These are phyloP conservation scores for Drosophila mayri DNA, from an alignment of 1,140 invertebrate genomes.

Conservation along the genomic window DNA sequence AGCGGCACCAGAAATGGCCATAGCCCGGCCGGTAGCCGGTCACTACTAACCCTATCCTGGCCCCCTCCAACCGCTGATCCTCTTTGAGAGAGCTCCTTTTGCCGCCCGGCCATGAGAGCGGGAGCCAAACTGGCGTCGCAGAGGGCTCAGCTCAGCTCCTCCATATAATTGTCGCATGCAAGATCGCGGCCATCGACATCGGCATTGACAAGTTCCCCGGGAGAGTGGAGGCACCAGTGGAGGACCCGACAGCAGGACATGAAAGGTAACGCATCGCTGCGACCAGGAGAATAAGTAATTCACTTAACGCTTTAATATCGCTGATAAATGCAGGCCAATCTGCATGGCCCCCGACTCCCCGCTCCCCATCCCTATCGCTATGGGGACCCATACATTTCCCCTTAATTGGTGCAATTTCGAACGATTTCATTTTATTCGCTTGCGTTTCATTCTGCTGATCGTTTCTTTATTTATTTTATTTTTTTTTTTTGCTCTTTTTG, in stretches of 20 bases:
- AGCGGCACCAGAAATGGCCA: conserved; percentile 56
- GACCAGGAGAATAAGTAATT: conserved; percentile 78
- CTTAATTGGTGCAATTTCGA: conserved; percentile 82
- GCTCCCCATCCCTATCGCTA: neutral
- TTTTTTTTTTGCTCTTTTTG: conserved; percentile 7
- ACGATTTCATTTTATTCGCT: conserved; percentile 80
- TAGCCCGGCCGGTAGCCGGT: conserved; percentile 53
- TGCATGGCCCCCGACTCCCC: conserved; percentile 7
- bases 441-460: conserved; percentile 39
- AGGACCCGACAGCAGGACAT: conserved; percentile 59
- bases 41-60: conserved; percentile 30
- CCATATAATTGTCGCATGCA: conserved; percentile 81
- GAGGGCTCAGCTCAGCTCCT: conserved; percentile 11
- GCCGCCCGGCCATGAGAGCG: conserved; percentile 55
- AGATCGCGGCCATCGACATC: conserved; percentile 73
- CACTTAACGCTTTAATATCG: conserved; percentile 84
- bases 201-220: conserved; percentile 34
- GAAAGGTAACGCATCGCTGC: conserved; percentile 78
- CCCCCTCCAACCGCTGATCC: neutral
- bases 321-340: conserved; percentile 79
- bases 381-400: conserved; percentile 51
- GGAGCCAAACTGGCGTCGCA: conserved; percentile 77
- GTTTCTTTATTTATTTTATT: conserved; percentile 12
- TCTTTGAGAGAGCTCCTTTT: conserved; percentile 30
- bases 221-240: neutral